These are phyloP conservation scores for Pandion haliaetus DNA, from an alignment of 2,113 vertebrate species.

Conservation along the genomic window DNA sequence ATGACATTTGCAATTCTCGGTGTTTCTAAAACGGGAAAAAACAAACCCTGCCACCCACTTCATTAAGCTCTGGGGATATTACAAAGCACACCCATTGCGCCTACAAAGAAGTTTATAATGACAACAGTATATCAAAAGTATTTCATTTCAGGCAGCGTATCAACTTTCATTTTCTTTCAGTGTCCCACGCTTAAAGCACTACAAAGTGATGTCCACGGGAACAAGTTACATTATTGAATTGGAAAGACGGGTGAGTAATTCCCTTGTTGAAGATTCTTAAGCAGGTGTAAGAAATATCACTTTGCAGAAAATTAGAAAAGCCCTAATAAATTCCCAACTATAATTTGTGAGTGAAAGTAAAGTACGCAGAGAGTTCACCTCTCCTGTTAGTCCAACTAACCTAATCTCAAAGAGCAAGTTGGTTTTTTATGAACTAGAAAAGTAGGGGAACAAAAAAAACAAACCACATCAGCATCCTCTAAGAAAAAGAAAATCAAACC, in stretches of 20 bases:
- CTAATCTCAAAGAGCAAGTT: background rate
- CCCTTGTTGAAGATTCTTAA: background rate
- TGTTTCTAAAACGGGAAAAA: background rate
- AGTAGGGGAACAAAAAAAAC: no score
- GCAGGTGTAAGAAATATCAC: background rate
- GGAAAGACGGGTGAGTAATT: slow-evolving; percentile 74
- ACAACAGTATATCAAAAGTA: background rate
- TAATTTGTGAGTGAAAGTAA: background rate
- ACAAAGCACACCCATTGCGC: background rate
- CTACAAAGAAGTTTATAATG: background rate
- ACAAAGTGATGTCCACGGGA: slow-evolving; percentile 70
- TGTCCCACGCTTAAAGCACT: slow-evolving; percentile 74
- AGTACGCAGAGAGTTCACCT: background rate
- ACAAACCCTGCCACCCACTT: background rate
- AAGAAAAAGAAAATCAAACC: background rate
- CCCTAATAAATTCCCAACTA: background rate
- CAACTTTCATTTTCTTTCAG: slow-evolving; percentile 60
- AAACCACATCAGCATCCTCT: background rate
- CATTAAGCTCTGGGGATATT: background rate
- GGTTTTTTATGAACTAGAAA: background rate
- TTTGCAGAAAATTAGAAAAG: background rate
- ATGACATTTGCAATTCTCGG: background rate
- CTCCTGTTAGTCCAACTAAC: background rate
- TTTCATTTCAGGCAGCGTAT: background rate
- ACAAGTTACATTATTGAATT: slow-evolving; percentile 75